Evolutionary conservation across 2,888 invertebrate genomes (phyloP), one percentile per base, ranked within the genome.

Genomic region (Meiosimyza platycephala): DNA sequence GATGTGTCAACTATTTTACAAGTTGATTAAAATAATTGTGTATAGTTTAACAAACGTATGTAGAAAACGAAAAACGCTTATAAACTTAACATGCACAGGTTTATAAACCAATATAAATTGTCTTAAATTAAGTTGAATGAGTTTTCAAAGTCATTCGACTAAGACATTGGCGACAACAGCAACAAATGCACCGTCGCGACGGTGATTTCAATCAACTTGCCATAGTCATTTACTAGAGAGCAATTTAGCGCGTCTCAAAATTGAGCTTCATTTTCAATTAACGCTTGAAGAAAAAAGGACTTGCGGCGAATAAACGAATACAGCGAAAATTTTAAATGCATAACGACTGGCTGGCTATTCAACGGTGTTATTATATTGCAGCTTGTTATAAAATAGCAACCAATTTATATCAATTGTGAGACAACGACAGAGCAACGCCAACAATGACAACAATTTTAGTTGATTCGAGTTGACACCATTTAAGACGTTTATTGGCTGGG

Each of bases 381-480:
- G 40, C 40, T 40, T 40, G 9, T 40, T 40, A 40, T 40, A 40
- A 40, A 59, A 59, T 68, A 57, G 68, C 68, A 28, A 55, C 47
- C 70, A 70, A 70, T 70, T 70, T 70, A 63, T 54, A 63, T 70
- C 70, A 70, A 70, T 63, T 70, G 70, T 47, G 18, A 16, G 51
- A 67, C 63, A 50, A 50, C 63, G 18, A 50, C 55, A 50, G 28
- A 50, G 28, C 50, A 3, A 57, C 57, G 13, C 55, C 62, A 40
- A 40, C 40, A 40, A 40, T 40, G 40, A 40, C 40, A 9, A 40
- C 9, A 9, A 40, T 40, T 40, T 40, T 51, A 40, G 70, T 63
- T 70, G 70, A 70, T 63, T 63, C 54, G 22, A 63, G 63, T 63
- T 70, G 70, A 70, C 70, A 70, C 70, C 70, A 63, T 70, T 70